These are phyloP conservation scores for Lobophora halterata DNA, from an alignment of 2,888 invertebrate species.

Conservation along the genomic window DNA sequence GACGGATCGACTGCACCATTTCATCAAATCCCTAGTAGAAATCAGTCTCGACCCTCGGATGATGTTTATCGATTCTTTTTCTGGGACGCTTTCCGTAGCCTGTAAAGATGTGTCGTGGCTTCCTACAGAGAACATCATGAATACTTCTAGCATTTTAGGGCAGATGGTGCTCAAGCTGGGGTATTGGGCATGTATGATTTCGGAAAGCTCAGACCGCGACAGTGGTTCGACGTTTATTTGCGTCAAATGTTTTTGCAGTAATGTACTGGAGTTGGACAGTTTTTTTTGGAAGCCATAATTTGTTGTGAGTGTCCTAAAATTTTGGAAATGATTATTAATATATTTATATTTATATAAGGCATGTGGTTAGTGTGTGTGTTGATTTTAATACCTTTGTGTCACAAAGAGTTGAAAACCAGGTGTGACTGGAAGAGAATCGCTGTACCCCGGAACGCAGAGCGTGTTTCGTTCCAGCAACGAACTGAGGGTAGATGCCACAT, in stretches of 20 bases:
- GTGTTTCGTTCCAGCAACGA: conserved; percentile 91
- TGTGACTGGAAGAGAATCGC: conserved; percentile 88
- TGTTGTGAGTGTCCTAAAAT: conserved; percentile 80
- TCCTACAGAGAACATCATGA: conserved; percentile 88
- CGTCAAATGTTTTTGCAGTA: conserved; percentile 91
- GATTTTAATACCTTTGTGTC: conserved; percentile 84
- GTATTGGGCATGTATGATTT: conserved; percentile 85
- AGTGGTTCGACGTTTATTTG: conserved; percentile 91
- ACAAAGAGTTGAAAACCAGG: conserved; percentile 96
- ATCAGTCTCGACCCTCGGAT: conserved; percentile 83
- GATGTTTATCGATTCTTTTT: conserved; percentile 47
- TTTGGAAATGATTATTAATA: neutral
- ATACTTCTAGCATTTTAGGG: conserved; percentile 90
- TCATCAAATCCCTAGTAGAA: conserved; percentile 94
- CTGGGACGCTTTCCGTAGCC: conserved; percentile 50
- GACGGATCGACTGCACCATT: conserved; percentile 92
- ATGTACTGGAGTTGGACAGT: conserved; percentile 82
- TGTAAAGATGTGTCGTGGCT: conserved; percentile 79
- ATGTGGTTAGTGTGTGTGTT: neutral
- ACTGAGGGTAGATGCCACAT: conserved; percentile 93
- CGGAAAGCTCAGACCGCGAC: conserved; percentile 86
- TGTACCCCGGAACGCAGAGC: conserved; percentile 93
- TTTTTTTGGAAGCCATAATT: conserved; percentile 83
- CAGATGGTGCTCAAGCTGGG: conserved; percentile 87
- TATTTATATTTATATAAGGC: neutral